A percentile compares a stretch with the other conserved stretches of the same genome.
These are phyloP conservation scores for Desoria tigrina DNA, from an alignment of 2,888 invertebrate genomes.

Conservation along the genomic window DNA sequence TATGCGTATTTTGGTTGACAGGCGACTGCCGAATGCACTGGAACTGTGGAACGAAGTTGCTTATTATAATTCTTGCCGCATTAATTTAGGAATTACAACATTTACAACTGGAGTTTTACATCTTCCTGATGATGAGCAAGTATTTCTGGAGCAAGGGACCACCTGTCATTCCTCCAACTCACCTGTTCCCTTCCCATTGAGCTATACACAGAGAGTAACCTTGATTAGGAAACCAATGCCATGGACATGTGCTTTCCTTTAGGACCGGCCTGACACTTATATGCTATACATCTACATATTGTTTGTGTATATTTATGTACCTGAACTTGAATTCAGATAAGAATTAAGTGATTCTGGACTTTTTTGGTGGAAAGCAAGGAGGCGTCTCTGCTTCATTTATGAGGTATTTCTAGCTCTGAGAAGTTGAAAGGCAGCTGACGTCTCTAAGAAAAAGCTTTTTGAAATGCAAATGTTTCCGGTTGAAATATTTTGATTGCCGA, in stretches of 20 bases:
- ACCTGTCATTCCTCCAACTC: slow-evolving; percentile 15
- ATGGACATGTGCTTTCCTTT: slow-evolving; percentile 1
- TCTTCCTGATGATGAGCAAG: slow-evolving; percentile 10
- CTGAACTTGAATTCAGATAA: no score
- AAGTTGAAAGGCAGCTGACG: slow-evolving; percentile 5
- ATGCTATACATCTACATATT: no score
- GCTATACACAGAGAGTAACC: slow-evolving; percentile 3
- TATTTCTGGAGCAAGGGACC: slow-evolving; percentile 19
- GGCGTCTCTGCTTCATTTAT: no score
- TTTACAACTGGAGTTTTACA: no score
- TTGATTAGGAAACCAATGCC: slow-evolving; percentile 20
- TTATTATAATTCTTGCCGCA: background rate
- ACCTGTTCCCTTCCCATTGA: slow-evolving; percentile 11
- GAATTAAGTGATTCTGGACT: no score
- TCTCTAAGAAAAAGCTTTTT: background rate
- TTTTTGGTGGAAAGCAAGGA: no score
- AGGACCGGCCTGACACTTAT: no score
- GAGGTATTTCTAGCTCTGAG: no score
- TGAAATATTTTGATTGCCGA: slow-evolving; percentile 21
- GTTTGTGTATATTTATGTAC: no score
- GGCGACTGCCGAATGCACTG: background rate
- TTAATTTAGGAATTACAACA: no score
- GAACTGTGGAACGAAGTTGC: background rate
- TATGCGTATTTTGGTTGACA: background rate
- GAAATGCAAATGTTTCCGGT: slow-evolving; percentile 24